These are phyloP conservation scores for Anguilla marmorata DNA, from an alignment of 2,797 vertebrate species.

Conservation along the genomic window DNA sequence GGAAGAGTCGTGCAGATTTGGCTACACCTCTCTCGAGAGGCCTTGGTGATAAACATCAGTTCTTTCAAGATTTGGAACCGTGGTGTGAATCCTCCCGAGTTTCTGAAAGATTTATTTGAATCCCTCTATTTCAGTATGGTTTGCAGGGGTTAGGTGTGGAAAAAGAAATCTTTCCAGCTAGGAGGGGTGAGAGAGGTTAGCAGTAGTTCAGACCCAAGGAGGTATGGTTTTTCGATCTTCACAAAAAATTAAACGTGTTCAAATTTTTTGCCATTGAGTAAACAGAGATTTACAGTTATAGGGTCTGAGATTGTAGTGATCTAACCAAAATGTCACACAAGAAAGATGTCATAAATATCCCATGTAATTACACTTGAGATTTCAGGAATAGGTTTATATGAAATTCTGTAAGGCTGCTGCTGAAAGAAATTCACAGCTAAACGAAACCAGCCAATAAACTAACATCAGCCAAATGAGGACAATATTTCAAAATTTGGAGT, in stretches of 20 bases:
- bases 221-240: conserved; percentile 31
- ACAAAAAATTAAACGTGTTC: conserved; percentile 18
- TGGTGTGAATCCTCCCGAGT: conserved; percentile 27
- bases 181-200: conserved; percentile 35
- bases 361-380: conserved; percentile 53
- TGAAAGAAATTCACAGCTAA: conserved; percentile 44
- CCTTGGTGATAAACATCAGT: conserved; percentile 28
- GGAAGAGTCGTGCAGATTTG: not conserved
- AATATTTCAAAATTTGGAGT: conserved; percentile 38
- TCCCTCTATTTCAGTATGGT: conserved; percentile 29
- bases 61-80: conserved; percentile 40
- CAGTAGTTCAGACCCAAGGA: conserved; percentile 35
- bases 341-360: conserved; percentile 43
- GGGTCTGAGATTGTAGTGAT: not conserved
- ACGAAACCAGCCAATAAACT: conserved; percentile 35
- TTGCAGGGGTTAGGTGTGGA: conserved; percentile 40
- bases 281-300: conserved; percentile 23
- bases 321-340: conserved; percentile 28
- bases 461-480: conserved; percentile 36
- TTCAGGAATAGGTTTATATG: conserved; percentile 43
- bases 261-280: not conserved
- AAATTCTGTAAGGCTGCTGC: conserved; percentile 38
- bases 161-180: conserved; percentile 42
- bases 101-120: conserved; percentile 11
- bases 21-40: conserved; percentile 5